Evolutionary conservation across 30 jellyfish, hydroid and myxozoan genomes (phyloP).

Genomic region (Aurelia sp.): DNA sequence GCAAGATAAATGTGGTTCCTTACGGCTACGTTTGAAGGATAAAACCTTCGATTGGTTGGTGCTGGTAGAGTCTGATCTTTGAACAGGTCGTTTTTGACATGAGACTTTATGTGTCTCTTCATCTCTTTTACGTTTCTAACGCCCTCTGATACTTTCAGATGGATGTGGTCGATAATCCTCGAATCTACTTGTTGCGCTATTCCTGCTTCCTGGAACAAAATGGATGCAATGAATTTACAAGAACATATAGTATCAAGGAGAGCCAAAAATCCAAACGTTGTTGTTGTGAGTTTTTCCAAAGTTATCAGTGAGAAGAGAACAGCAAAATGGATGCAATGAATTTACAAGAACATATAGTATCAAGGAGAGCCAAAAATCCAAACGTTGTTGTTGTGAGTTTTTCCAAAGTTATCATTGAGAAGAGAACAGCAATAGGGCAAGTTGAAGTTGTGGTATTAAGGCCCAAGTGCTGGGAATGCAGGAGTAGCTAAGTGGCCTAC

Average conservation of each 20-base stretch:
- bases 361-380: too few species aligned
- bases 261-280: too few species aligned
- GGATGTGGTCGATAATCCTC: slow-evolving; percentile 7
- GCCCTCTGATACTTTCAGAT: slow-evolving; percentile 2
- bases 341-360: not conserved
- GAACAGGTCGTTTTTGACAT: not conserved
- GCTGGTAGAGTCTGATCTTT: not conserved
- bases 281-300: too few species aligned
- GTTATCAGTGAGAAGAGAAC: too few species aligned
- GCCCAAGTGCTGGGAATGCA: too few species aligned
- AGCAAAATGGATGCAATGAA: not conserved
- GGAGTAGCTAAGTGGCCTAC: too few species aligned
- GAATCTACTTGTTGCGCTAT: slow-evolving; percentile 19
- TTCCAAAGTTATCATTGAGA: too few species aligned
- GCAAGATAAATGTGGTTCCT: slow-evolving; percentile 23
- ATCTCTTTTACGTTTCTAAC: not conserved
- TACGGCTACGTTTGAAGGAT: slow-evolving; percentile 1
- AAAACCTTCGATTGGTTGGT: slow-evolving; percentile 3
- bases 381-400: too few species aligned
- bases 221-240: slow-evolving; percentile 4
- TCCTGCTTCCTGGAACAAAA: slow-evolving; percentile 15
- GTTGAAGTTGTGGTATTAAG: too few species aligned
- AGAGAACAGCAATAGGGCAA: too few species aligned
- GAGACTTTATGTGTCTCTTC: not conserved
- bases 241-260: not conserved